A percentile compares a stretch with the other conserved stretches of the same genome.
phyloP scores from a whole-genome alignment of 2,113 vertebrate genomes.

The Ranitomeya variabilis region DNA sequence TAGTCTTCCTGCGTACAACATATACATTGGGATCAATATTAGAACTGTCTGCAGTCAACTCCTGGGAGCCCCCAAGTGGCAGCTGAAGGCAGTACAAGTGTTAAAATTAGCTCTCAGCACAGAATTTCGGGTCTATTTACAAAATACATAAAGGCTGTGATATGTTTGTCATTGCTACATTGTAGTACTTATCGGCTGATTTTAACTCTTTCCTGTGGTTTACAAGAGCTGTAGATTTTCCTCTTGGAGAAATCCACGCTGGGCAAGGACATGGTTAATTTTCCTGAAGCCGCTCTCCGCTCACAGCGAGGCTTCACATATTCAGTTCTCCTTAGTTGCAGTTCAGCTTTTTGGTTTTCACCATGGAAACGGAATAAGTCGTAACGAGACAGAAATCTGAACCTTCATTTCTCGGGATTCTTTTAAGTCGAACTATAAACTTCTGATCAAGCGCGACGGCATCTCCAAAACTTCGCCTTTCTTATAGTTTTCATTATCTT shows the following conservation, averaged over 20 bases:
- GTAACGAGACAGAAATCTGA: not conserved
- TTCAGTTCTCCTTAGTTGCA: not conserved
- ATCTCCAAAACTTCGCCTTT: not conserved
- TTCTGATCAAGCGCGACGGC: not conserved
- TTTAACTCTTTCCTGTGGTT: not conserved
- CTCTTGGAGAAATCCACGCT: not conserved
- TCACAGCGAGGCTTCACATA: not conserved
- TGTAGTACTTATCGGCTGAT: too few relatives aligned
- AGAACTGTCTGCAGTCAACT: too few relatives aligned
- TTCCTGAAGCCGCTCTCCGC: not conserved
- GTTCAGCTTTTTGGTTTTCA: not conserved
- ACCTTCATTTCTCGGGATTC: not conserved
- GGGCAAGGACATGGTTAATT: not conserved
- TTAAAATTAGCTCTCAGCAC: too few relatives aligned
- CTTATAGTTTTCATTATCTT: not conserved
- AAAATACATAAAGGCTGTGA: too few relatives aligned
- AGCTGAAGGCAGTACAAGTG: too few relatives aligned
- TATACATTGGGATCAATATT: too few relatives aligned
- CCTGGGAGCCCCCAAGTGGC: too few relatives aligned
- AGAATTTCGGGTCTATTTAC: too few relatives aligned
- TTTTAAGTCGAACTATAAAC: not conserved
- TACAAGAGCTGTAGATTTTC: not conserved
- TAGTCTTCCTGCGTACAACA: not conserved
- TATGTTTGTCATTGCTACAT: too few relatives aligned
- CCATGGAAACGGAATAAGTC: constrained; percentile 5